Conservation (phyloP, 2,113 vertebrate species). For the Etheostoma spectabile region DNA sequence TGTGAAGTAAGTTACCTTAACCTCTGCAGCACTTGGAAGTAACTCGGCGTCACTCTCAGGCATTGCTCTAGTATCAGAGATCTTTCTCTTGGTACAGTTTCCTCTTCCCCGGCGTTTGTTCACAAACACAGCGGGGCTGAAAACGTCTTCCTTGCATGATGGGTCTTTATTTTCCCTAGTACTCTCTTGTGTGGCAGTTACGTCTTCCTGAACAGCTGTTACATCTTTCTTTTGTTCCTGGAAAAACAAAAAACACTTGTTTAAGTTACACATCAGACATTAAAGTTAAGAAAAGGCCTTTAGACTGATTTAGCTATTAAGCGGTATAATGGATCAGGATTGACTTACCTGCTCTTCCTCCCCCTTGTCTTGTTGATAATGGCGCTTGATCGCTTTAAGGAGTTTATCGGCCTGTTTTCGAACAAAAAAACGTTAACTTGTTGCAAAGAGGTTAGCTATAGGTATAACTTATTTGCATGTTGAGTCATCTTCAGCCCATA, state of each 20-base stretch:
- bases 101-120: slow-evolving; percentile 81
- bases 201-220: slow-evolving; percentile 42
- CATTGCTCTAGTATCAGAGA: slow-evolving; percentile 17
- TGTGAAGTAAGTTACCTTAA: slow-evolving; percentile 10
- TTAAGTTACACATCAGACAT: not conserved
- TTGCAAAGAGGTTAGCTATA: too few species aligned
- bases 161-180: not conserved
- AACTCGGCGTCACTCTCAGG: slow-evolving; percentile 10
- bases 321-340: not conserved
- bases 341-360: slow-evolving; percentile 50
- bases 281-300: not conserved
- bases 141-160: not conserved
- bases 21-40: slow-evolving; percentile 45
- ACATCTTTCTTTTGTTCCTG: slow-evolving; percentile 33
- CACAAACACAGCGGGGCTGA: slow-evolving; percentile 54
- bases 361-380: slow-evolving; percentile 74
- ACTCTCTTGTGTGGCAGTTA: slow-evolving; percentile 16
- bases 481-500: too few species aligned
- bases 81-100: slow-evolving; percentile 66
- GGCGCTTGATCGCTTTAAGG: slow-evolving; percentile 86
- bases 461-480: too few species aligned
- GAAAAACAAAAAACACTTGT: not conserved
- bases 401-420: slow-evolving; percentile 89
- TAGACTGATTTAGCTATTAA: rapidly evolving
- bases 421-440: not conserved